Conservation (phyloP, 2,888 invertebrate genomes). For the Epirrhoe alternata region DNA sequence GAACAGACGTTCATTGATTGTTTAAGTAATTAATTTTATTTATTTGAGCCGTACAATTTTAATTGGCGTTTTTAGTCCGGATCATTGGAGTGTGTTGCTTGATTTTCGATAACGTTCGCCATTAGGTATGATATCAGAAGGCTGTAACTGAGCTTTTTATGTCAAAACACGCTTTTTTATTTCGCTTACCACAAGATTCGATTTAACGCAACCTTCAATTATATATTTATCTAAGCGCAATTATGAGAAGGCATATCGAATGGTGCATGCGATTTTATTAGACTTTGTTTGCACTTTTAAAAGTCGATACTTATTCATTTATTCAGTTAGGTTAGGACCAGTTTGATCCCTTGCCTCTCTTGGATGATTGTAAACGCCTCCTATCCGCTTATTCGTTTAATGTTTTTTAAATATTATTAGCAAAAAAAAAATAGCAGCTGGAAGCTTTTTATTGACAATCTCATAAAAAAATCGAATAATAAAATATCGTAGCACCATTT, state of each 20-base stretch:
- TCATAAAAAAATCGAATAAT: background rate
- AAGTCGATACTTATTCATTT: no score
- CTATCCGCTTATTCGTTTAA: background rate
- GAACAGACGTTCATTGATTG: constrained; percentile 40
- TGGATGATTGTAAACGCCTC: no score
- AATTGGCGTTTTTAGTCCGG: constrained; percentile 37
- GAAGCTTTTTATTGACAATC: background rate
- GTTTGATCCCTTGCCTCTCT: no score
- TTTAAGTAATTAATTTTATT: constrained; percentile 48
- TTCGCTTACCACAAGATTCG: constrained; percentile 8
- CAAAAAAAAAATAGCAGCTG: background rate
- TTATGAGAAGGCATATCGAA: constrained; percentile 9
- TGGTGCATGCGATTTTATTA: background rate
- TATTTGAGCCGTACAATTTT: constrained; percentile 45
- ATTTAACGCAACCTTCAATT: constrained; percentile 4
- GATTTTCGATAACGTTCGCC: constrained; percentile 22
- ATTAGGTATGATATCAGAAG: constrained; percentile 7
- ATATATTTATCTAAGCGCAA: constrained; percentile 7
- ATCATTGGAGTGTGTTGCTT: constrained; percentile 27
- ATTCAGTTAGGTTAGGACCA: no score
- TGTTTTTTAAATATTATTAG: background rate
- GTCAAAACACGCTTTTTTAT: constrained; percentile 18
- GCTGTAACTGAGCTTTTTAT: constrained; percentile 21
- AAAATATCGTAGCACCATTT: constrained; percentile 7
- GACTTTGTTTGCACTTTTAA: no score